Conservation (phyloP, 2,888 invertebrate species). For the Stomorhina lunata region DNA sequence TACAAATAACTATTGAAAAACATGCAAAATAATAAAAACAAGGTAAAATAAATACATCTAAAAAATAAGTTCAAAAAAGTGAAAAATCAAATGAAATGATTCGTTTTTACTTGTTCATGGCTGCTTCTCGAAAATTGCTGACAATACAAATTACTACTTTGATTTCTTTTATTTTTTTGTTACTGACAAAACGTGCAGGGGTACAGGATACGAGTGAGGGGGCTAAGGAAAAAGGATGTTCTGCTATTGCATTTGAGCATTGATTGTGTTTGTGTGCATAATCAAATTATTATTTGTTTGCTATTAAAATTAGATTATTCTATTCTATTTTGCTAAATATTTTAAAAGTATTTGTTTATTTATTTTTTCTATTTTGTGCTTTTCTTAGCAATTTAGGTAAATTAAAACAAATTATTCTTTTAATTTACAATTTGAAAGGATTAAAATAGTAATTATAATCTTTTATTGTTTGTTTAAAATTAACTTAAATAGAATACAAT, state of each 20-base stretch:
- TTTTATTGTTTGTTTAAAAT: no score
- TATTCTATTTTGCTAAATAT: no score
- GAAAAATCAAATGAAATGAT: not conserved
- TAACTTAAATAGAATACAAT: no score
- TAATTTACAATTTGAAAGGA: no score
- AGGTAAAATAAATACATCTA: constrained; percentile 35
- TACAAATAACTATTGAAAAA: constrained; percentile 44
- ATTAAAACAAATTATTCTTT: no score
- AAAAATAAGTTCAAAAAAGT: not conserved
- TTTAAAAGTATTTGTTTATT: not conserved
- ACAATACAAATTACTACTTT: constrained; percentile 25
- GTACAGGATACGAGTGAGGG: not conserved
- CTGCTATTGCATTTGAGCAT: not conserved
- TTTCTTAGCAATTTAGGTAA: not conserved
- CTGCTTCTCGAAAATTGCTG: constrained; percentile 13
- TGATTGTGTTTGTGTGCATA: constrained; percentile 24
- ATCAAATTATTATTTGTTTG: constrained; percentile 20
- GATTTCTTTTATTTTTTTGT: not conserved
- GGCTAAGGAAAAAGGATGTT: not conserved
- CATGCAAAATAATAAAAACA: constrained; percentile 8
- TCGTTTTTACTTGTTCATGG: not conserved
- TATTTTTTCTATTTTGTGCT: not conserved
- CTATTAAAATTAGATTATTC: not conserved
- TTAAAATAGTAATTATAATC: no score
- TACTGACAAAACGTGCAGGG: not conserved